Conservation (phyloP, 2,113 vertebrate species). For the Clarias macrocephalus region DNA sequence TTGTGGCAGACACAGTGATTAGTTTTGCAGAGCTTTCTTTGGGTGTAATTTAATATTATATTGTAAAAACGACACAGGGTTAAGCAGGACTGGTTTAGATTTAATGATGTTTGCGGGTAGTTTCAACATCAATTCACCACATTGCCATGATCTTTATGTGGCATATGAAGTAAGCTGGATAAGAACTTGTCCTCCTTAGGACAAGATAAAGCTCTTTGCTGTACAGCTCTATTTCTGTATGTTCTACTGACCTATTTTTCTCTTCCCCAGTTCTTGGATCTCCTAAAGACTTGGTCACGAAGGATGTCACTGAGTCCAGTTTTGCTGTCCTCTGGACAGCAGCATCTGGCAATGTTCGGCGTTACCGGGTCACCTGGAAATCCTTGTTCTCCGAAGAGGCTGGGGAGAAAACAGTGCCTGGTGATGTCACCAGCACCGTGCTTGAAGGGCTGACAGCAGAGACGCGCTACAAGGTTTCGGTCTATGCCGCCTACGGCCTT, state of each 20-base stretch:
- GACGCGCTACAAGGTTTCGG: conserved; percentile 90
- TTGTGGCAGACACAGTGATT: conserved; percentile 61
- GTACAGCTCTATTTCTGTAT: not conserved
- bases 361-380: conserved; percentile 87
- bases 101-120: conserved; percentile 26
- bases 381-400: conserved; percentile 85
- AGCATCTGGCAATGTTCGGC: conserved; percentile 86
- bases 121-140: conserved; percentile 7
- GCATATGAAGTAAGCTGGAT: not conserved
- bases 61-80: conserved; percentile 56
- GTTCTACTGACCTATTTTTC: conserved; percentile 4
- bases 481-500: conserved; percentile 83
- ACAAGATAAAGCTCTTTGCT: not conserved
- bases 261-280: conserved; percentile 84
- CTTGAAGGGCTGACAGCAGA: conserved; percentile 89
- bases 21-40: conserved; percentile 69
- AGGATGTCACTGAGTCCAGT: conserved; percentile 88
- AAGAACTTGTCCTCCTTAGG: not conserved
- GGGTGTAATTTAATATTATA: conserved; percentile 56
- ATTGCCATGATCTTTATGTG: not conserved
- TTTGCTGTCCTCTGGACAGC: conserved; percentile 86
- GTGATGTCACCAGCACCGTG: conserved; percentile 77
- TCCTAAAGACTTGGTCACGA: conserved; percentile 85
- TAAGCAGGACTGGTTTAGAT: conserved; percentile 54
- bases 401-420: conserved; percentile 83